Conservation (phyloP, 2,797 vertebrate species). For the Chelon labrosus region DNA sequence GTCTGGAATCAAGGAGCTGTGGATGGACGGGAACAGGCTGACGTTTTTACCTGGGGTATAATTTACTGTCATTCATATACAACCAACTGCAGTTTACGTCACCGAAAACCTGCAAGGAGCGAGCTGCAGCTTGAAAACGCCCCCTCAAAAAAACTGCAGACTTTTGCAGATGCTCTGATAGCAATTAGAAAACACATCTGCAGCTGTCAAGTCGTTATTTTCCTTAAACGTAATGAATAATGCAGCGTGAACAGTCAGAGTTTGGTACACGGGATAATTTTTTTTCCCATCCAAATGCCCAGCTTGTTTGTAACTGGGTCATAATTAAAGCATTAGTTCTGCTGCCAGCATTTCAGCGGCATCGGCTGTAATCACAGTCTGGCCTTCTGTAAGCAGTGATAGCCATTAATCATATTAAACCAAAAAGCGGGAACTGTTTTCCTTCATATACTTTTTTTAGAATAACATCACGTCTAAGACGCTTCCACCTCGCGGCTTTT, state of each 20-base stretch:
- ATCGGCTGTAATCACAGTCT: constrained; percentile 73
- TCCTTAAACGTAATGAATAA: constrained; percentile 27
- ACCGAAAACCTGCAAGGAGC: constrained; percentile 6
- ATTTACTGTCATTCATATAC: constrained; percentile 27
- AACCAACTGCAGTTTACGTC: neutral
- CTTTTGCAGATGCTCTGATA: constrained; percentile 16
- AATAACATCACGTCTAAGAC: neutral
- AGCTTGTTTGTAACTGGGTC: constrained; percentile 74
- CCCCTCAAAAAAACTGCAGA: neutral
- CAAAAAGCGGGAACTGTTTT: constrained; percentile 21
- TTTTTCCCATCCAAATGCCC: constrained; percentile 52
- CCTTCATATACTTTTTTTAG: neutral
- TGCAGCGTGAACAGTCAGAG: constrained; percentile 36
- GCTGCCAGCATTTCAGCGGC: constrained; percentile 59
- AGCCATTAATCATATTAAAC: constrained; percentile 33
- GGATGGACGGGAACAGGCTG: constrained; percentile 97
- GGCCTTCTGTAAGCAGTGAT: constrained; percentile 48
- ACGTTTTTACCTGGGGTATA: constrained; percentile 95
- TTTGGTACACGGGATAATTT: constrained; percentile 35
- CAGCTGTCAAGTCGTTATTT: constrained; percentile 33
- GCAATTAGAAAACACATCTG: constrained; percentile 1
- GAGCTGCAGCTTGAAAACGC: constrained; percentile 4
- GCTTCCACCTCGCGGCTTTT: neutral
- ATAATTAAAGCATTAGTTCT: constrained; percentile 76
- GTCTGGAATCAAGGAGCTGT: constrained; percentile 95